Base-by-base conservation (phyloP, 2,113 vertebrate species). In the Sceloporus tristichus region DNA sequence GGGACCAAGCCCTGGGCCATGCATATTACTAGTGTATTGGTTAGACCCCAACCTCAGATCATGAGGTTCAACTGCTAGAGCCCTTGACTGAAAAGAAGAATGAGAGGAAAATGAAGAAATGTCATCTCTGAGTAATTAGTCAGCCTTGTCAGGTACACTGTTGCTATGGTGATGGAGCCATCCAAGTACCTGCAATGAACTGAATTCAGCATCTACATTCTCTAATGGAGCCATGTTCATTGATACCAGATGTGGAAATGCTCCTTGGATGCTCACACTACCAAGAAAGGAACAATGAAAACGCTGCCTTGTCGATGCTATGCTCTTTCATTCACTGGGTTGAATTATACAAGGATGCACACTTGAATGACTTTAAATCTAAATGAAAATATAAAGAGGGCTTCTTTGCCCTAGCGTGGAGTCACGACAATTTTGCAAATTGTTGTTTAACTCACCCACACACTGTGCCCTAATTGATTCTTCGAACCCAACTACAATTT, bases 381-480 rank as follows among this genome's bases (percentile, higher is more conserved):
- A 95, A 96, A 93, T 89, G 91, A 91, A 96, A 96, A 95, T 95
- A 91, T 95, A 95, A 96, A 73, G 70, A 73, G 34, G 93, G 88
- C 91, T 79, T 89, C 27, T 93, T 89, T 86, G 90, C 85, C 0
- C 9, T 80, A 73, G 85, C 48, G 19, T 85, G 5, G 70, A 91
- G 90, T 90, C 66, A 84, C 87, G 91, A 93, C 94, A 94, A 92
- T 77, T 91, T 93, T 94, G 94, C 93, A 95, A 95, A 96, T 94
- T 92, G 92, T 95, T 94, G 93, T 96, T 96, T 96, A 93, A 93
- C 92, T 96, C 7, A n/a, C 87, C 92, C 92, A 87, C 93, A 92
- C 90, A 89, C 94, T 95, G 96, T 90, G 92, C 91, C 95, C 90
- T 96, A 96, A 96, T 95, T 96, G 96, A 97, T 96, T 97, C 94